These are phyloP conservation scores for Limnephilus rhombicus DNA, from an alignment of 2,888 invertebrate genomes.

Conservation along the genomic window DNA sequence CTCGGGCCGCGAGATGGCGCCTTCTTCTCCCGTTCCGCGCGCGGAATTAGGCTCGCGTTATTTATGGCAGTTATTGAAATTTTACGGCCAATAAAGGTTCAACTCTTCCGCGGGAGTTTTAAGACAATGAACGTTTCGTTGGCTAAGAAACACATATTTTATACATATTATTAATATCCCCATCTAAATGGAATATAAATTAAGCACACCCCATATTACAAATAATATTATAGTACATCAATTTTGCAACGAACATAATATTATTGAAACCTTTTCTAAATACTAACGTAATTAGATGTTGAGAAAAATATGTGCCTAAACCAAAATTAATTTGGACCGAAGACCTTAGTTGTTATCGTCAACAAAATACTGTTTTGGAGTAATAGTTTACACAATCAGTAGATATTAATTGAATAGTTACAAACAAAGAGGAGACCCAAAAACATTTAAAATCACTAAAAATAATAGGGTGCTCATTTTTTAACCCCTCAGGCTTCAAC, in stretches of 20 bases:
- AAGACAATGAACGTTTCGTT: conserved; percentile 48
- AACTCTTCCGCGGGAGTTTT: conserved; percentile 51
- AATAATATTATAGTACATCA: not conserved
- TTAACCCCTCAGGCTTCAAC: too few relatives aligned
- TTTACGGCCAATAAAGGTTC: conserved; percentile 60
- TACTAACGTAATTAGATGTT: too few relatives aligned
- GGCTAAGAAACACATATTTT: conserved; percentile 41
- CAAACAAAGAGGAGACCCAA: too few relatives aligned
- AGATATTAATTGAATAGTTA: too few relatives aligned
- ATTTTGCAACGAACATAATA: not conserved
- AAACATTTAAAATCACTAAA: too few relatives aligned
- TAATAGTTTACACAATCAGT: too few relatives aligned
- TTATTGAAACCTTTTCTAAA: not conserved
- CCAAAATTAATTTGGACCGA: too few relatives aligned
- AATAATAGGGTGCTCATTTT: too few relatives aligned
- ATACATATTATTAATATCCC: conserved; percentile 38
- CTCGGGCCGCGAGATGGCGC: conserved; percentile 46
- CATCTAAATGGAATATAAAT: conserved; percentile 30
- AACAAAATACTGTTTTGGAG: too few relatives aligned
- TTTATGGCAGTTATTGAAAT: conserved; percentile 66
- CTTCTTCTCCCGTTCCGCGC: conserved; percentile 8
- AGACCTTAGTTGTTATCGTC: too few relatives aligned
- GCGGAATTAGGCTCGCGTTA: conserved; percentile 63
- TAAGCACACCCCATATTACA: not conserved
- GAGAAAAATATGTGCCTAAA: too few relatives aligned